Conservation (phyloP, 23 tunicate species). For the Ciona savignyi region DNA sequence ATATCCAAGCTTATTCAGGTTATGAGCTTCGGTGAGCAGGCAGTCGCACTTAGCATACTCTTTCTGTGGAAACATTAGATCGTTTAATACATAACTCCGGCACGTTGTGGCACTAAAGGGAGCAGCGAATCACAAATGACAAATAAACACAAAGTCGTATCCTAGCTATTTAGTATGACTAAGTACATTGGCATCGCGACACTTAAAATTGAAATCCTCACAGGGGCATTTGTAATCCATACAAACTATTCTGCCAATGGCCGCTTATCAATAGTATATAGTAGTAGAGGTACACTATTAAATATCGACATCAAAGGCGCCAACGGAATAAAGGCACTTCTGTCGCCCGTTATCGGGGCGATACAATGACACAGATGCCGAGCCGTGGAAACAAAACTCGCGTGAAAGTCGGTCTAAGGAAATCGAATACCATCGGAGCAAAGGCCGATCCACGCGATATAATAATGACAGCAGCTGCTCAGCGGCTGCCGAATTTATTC, state of each 20-base stretch:
- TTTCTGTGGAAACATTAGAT: conserved; percentile 37
- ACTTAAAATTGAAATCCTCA: not conserved
- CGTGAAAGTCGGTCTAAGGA: not conserved
- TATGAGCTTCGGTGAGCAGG: conserved; percentile 54
- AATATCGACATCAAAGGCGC: not conserved
- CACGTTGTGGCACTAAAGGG: no score
- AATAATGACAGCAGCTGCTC: not conserved
- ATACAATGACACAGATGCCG: not conserved
- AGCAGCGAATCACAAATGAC: no score
- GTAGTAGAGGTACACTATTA: not conserved
- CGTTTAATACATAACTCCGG: no score
- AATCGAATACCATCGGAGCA: not conserved
- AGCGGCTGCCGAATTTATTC: not conserved
- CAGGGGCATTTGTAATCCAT: not conserved
- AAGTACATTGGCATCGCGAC: not conserved
- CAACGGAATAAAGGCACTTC: not conserved
- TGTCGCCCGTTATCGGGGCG: not conserved
- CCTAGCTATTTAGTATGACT: not conserved
- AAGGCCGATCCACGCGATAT: not conserved
- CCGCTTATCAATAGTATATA: not conserved
- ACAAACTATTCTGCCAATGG: not conserved
- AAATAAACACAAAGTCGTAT: no score
- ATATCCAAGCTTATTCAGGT: conserved; percentile 59
- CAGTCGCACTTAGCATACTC: conserved; percentile 82
- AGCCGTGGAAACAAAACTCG: not conserved